phyloP scores from a whole-genome alignment of 2,113 vertebrate species.

The Trochalopteron elliotii region DNA sequence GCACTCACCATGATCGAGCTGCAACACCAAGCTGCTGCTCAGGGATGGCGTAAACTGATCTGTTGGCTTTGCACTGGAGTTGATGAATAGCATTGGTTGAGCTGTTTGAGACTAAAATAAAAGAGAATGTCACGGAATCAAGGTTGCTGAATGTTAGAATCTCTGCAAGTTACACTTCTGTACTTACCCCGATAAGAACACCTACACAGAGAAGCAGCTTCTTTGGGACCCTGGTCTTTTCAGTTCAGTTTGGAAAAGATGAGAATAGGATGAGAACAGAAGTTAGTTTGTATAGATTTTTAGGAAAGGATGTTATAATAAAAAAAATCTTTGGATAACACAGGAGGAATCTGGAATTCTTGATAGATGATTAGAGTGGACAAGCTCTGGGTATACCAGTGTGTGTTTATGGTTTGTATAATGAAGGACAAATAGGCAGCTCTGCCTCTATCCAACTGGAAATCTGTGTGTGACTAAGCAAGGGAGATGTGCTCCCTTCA shows the following conservation, averaged over 20 bases:
- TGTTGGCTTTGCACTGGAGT: not conserved
- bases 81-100: not conserved
- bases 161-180: not conserved
- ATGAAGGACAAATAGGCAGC: constrained; percentile 37
- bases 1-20: not conserved
- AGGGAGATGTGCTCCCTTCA: constrained; percentile 29
- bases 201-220: not conserved
- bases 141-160: not conserved
- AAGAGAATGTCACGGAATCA: not conserved
- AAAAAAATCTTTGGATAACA: not conserved
- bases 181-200: not conserved
- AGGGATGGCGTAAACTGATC: not conserved
- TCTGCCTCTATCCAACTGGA: not conserved
- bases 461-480: constrained; percentile 53
- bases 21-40: not conserved
- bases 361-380: not conserved
- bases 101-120: not conserved
- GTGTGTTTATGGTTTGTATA: constrained; percentile 33
- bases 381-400: not conserved
- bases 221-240: not conserved
- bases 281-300: not conserved
- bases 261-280: not conserved
- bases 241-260: not conserved
- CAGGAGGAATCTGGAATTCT: not conserved
- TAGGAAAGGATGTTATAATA: not conserved